These are phyloP conservation scores for Blera fallax DNA, from an alignment of 2,888 invertebrate genomes.

Conservation along the genomic window DNA sequence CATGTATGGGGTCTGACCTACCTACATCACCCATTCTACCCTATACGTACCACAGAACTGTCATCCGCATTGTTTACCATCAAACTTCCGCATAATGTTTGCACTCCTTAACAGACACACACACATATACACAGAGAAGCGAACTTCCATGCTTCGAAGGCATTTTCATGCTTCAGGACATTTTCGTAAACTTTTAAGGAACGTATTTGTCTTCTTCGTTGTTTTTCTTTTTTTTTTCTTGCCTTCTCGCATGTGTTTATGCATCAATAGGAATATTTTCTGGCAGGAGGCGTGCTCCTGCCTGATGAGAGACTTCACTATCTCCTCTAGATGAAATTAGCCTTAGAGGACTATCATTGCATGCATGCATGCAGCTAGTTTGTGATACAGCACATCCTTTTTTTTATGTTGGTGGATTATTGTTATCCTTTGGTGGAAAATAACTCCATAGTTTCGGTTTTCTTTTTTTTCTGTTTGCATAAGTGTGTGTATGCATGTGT, in stretches of 20 bases:
- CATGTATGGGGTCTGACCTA: neutral
- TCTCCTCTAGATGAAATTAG: constrained; percentile 31
- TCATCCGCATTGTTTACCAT: constrained; percentile 43
- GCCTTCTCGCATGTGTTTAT: neutral
- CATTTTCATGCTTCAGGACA: constrained; percentile 16
- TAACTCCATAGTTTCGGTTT: constrained; percentile 26
- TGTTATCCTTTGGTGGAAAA: constrained; percentile 50
- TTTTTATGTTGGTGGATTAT: constrained; percentile 37
- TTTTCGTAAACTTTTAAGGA: constrained; percentile 25
- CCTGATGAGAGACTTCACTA: neutral
- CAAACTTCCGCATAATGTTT: constrained; percentile 47
- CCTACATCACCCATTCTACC: neutral
- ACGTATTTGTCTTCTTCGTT: neutral
- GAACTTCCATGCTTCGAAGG: neutral
- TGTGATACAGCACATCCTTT: constrained; percentile 21
- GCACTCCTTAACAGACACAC: neutral
- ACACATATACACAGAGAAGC: neutral
- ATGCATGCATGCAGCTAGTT: neutral
- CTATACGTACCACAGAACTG: constrained; percentile 33
- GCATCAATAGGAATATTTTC: constrained; percentile 1
- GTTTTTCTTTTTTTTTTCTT: neutral
- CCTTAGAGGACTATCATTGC: neutral
- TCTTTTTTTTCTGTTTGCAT: neutral
- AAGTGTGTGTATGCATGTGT: neutral
- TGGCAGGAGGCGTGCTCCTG: neutral